Conservation (phyloP, 1,140 invertebrate genomes). For the Cydia fagiglandana region DNA sequence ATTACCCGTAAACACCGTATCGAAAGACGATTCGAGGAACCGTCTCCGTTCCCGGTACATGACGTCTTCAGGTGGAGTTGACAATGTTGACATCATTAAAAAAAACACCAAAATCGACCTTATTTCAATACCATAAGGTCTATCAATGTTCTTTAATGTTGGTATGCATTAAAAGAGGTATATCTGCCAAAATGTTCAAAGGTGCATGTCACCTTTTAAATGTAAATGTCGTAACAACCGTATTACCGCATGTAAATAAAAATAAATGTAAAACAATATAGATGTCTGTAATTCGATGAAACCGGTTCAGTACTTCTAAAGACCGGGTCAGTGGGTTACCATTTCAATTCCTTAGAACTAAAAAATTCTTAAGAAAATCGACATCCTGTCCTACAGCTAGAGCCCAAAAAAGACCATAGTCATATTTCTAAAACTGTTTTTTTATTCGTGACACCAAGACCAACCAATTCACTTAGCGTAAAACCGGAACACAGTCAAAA, state of each 20-base stretch:
- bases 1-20: slow-evolving; percentile 23
- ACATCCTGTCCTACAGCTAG: background rate
- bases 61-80: slow-evolving; percentile 16
- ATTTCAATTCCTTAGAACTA: background rate
- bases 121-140: background rate
- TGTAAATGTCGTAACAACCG: slow-evolving; percentile 1
- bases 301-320: background rate
- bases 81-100: slow-evolving; percentile 4
- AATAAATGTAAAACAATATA: background rate
- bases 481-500: too few species aligned
- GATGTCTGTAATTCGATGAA: background rate
- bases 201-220: background rate
- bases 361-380: background rate
- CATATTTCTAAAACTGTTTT: too few species aligned
- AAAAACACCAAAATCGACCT: background rate
- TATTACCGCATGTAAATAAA: background rate
- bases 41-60: slow-evolving; percentile 14
- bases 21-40: slow-evolving; percentile 22
- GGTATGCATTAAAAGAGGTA: background rate
- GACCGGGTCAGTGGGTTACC: background rate
- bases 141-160: background rate
- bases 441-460: too few species aligned
- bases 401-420: too few species aligned
- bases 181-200: background rate
- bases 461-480: too few species aligned